phyloP scores from a whole-genome alignment of 2,888 invertebrate genomes.

The Cactoblastis cactorum region DNA sequence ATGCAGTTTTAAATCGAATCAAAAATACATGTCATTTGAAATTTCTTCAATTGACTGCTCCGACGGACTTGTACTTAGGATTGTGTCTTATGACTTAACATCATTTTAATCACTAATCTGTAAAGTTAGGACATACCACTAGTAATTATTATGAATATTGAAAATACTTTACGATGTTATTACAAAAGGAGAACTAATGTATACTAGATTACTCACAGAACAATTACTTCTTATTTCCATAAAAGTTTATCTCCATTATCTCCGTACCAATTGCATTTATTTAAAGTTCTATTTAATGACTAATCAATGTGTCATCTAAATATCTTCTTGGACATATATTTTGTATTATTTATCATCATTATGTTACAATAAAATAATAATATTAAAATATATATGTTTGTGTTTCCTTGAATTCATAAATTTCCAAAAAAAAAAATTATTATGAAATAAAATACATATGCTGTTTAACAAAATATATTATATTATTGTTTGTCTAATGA shows the following conservation, averaged over 20 bases:
- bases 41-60: constrained; percentile 1
- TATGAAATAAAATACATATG: neutral
- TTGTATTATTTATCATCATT: constrained; percentile 37
- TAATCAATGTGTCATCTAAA: constrained; percentile 44
- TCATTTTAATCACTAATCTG: constrained; percentile 2
- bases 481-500: constrained; percentile 28
- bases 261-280: constrained; percentile 52
- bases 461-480: constrained; percentile 16
- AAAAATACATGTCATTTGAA: neutral
- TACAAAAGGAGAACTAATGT: neutral
- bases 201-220: neutral
- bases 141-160: neutral
- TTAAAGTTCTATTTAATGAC: constrained; percentile 24
- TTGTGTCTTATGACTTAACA: neutral
- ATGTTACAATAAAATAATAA: constrained; percentile 44
- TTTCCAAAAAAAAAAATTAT: neutral
- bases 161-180: neutral
- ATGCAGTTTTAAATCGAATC: no score
- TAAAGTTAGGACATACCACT: neutral
- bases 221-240: neutral
- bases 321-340: constrained; percentile 30
- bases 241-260: constrained; percentile 4
- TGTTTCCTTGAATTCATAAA: constrained; percentile 23
- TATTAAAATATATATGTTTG: constrained; percentile 35
- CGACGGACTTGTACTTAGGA: constrained; percentile 12